These are phyloP conservation scores for Caenorhabditis doughertyi DNA, from an alignment of 2,888 invertebrate species.

Conservation along the genomic window DNA sequence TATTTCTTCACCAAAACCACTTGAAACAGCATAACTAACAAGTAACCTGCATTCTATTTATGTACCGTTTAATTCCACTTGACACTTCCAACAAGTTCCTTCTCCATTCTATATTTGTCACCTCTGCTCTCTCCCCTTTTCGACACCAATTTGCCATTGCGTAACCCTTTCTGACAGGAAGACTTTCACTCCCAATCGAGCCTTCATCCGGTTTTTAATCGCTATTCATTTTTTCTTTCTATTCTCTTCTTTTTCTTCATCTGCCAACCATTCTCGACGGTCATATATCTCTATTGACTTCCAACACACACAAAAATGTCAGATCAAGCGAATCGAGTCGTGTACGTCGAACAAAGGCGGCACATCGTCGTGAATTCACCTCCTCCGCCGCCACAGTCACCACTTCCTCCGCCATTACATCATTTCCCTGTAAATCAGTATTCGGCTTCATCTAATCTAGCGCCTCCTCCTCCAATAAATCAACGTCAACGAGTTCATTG, in stretches of 20 bases:
- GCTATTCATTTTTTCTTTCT: too few relatives aligned
- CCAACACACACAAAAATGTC: slow-evolving; percentile 31
- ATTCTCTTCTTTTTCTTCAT: too few relatives aligned
- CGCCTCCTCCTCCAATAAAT: slow-evolving; percentile 3
- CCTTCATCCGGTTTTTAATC: slow-evolving; percentile 60
- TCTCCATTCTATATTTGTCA: slow-evolving; percentile 13
- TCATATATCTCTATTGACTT: slow-evolving; percentile 40
- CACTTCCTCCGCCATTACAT: slow-evolving; percentile 32
- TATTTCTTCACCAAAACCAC: slow-evolving; percentile 29
- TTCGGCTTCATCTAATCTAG: slow-evolving; percentile 12
- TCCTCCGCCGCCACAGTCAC: not conserved
- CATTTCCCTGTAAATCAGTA: slow-evolving; percentile 39
- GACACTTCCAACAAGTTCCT: slow-evolving; percentile 33
- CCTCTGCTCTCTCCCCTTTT: not conserved
- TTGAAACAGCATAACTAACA: slow-evolving; percentile 51
- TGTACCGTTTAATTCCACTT: slow-evolving; percentile 35
- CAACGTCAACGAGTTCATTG: slow-evolving; percentile 5
- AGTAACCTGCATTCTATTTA: slow-evolving; percentile 43
- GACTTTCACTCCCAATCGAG: slow-evolving; percentile 57
- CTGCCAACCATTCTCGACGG: slow-evolving; percentile 37
- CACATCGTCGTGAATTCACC: slow-evolving; percentile 46
- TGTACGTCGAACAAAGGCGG: slow-evolving; percentile 60
- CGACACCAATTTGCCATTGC: slow-evolving; percentile 29
- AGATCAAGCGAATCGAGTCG: slow-evolving; percentile 67
- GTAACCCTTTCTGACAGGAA: not conserved